Evolutionary conservation across 2,888 invertebrate species (phyloP).

Genomic region (Acanthosepion pharaonis): DNA sequence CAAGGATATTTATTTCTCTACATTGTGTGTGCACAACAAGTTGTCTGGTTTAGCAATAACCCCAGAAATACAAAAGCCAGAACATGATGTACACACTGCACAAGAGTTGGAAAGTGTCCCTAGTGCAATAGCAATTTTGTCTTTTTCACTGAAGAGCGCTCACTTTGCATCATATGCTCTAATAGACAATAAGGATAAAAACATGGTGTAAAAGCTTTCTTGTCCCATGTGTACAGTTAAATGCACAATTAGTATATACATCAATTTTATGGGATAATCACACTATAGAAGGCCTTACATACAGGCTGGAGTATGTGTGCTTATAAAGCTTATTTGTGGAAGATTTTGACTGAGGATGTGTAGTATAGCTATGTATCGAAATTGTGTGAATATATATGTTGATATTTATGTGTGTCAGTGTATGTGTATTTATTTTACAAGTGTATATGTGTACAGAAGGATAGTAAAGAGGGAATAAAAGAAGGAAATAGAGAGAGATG

Average conservation of each 20-base stretch:
- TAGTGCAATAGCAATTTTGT: neutral
- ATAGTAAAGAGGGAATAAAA: neutral
- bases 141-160: constrained; percentile 33
- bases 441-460: neutral
- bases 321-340: neutral
- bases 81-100: neutral
- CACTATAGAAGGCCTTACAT: neutral
- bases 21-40: neutral
- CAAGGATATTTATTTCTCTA: neutral
- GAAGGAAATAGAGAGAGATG: neutral
- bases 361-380: neutral
- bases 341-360: neutral
- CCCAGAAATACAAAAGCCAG: constrained; percentile 7
- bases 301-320: neutral
- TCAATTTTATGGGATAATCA: constrained; percentile 33
- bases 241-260: constrained; percentile 12
- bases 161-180: neutral
- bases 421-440: neutral
- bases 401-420: neutral
- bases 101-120: neutral
- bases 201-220: neutral
- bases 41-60: neutral
- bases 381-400: neutral
- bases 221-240: neutral
- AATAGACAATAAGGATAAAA: constrained; percentile 33